phyloP scores from a whole-genome alignment of 2,113 vertebrate genomes.

The Festucalex cinctus region DNA sequence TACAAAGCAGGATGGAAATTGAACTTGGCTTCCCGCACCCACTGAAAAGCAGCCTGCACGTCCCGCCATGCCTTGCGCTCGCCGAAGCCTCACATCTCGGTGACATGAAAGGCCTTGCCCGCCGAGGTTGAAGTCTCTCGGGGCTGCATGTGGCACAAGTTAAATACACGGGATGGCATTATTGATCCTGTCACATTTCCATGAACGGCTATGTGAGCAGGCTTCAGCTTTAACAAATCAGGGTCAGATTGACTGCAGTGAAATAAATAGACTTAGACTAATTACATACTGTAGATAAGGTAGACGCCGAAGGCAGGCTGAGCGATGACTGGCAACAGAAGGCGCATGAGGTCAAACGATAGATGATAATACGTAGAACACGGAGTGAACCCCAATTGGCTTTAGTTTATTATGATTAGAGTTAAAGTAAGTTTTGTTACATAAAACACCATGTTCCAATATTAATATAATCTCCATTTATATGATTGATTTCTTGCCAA shows the following conservation, averaged over 20 bases:
- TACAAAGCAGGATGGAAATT: slow-evolving; percentile 62
- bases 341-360: no score
- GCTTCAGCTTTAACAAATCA: slow-evolving; percentile 25
- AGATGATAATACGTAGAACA: no score
- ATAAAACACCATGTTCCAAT: not conserved
- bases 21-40: slow-evolving; percentile 46
- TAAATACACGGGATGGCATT: slow-evolving; percentile 7
- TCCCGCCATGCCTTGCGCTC: slow-evolving; percentile 23
- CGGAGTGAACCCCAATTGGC: no score
- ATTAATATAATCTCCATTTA: not conserved
- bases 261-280: slow-evolving; percentile 1
- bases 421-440: not conserved
- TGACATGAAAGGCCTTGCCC: slow-evolving; percentile 60
- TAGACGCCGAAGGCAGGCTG: not conserved
- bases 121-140: slow-evolving; percentile 39
- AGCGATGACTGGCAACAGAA: not conserved
- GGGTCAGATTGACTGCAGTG: not conserved
- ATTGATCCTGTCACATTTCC: slow-evolving; percentile 15
- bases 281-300: not conserved
- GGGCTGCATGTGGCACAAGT: slow-evolving; percentile 29
- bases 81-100: slow-evolving; percentile 18
- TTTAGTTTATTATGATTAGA: no score
- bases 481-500: no score
- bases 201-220: slow-evolving; percentile 6
- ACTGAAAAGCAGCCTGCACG: slow-evolving; percentile 13